These are phyloP conservation scores for Euglossa dilemma DNA, from an alignment of 1,140 invertebrate genomes.

Conservation along the genomic window DNA sequence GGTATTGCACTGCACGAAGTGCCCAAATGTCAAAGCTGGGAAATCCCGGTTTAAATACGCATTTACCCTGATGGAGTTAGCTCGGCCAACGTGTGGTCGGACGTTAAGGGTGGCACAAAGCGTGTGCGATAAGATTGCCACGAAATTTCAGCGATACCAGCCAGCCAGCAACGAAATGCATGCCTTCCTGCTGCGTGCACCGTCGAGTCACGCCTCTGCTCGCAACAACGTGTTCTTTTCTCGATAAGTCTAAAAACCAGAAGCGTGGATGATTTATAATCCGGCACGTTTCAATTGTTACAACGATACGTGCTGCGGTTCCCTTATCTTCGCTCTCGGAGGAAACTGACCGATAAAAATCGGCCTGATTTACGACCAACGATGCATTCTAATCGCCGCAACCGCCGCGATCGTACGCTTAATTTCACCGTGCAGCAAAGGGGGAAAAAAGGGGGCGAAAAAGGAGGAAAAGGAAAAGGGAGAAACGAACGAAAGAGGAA, in stretches of 20 bases:
- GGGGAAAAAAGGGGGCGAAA: not conserved
- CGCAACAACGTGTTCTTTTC: slow-evolving; percentile 26
- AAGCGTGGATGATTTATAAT: slow-evolving; percentile 52
- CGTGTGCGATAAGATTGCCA: slow-evolving; percentile 9
- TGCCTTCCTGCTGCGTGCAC: slow-evolving; percentile 36
- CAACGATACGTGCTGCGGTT: slow-evolving; percentile 25
- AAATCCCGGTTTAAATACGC: not conserved
- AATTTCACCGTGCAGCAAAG: not conserved
- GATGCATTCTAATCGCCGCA: slow-evolving; percentile 36
- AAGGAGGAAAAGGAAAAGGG: not conserved
- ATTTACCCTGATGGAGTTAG: not conserved
- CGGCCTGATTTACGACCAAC: slow-evolving; percentile 29
- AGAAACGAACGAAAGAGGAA: not conserved
- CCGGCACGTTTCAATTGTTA: slow-evolving; percentile 42
- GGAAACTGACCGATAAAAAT: slow-evolving; percentile 34
- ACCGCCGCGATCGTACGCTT: slow-evolving; percentile 4
- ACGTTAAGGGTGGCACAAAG: no score
- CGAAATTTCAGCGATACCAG: slow-evolving; percentile 24
- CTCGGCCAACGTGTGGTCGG: not conserved
- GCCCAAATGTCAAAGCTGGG: no score
- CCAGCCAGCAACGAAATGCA: slow-evolving; percentile 24
- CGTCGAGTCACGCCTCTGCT: slow-evolving; percentile 20
- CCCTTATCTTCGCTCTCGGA: slow-evolving; percentile 24
- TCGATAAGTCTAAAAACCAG: slow-evolving; percentile 45
- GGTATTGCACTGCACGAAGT: no score